Conservation (phyloP, 2,888 invertebrate genomes). For the Lepas anatifera region DNA sequence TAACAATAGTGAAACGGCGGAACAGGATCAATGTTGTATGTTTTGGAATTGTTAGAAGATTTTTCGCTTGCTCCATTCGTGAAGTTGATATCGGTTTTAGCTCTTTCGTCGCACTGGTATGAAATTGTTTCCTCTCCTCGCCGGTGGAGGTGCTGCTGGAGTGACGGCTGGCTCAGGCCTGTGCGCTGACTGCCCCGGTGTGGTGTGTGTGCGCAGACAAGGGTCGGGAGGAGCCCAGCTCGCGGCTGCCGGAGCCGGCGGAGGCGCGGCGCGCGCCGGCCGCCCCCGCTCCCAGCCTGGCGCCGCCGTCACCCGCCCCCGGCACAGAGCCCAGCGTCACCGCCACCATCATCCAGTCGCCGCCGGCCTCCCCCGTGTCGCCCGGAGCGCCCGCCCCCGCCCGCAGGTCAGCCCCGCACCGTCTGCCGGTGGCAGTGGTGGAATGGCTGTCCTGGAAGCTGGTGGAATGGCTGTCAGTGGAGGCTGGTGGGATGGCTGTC, state of each 20-base stretch:
- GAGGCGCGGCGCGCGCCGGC: neutral
- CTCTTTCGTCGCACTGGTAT: too few relatives aligned
- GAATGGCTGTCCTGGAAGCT: neutral
- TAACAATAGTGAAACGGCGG: too few relatives aligned
- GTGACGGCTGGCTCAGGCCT: too few relatives aligned
- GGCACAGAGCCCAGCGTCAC: slow-evolving; percentile 3
- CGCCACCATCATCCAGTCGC: slow-evolving; percentile 12
- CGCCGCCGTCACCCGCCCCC: slow-evolving; percentile 13
- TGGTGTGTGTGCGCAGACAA: neutral
- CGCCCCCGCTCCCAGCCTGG: neutral
- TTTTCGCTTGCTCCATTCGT: too few relatives aligned
- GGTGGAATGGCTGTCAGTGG: neutral
- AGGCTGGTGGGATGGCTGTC: too few relatives aligned
- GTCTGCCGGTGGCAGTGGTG: neutral
- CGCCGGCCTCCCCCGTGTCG: neutral
- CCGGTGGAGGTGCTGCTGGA: too few relatives aligned
- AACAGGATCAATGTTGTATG: too few relatives aligned
- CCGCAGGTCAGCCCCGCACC: slow-evolving; percentile 10
- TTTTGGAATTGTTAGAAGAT: too few relatives aligned
- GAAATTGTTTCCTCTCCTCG: too few relatives aligned
- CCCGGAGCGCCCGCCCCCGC: neutral
- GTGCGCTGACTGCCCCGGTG: too few relatives aligned
- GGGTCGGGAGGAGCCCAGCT: neutral
- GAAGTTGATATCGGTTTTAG: too few relatives aligned
- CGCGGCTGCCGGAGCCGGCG: neutral